Conservation (phyloP, 2,113 vertebrate genomes). For the Ammodytes dubius region DNA sequence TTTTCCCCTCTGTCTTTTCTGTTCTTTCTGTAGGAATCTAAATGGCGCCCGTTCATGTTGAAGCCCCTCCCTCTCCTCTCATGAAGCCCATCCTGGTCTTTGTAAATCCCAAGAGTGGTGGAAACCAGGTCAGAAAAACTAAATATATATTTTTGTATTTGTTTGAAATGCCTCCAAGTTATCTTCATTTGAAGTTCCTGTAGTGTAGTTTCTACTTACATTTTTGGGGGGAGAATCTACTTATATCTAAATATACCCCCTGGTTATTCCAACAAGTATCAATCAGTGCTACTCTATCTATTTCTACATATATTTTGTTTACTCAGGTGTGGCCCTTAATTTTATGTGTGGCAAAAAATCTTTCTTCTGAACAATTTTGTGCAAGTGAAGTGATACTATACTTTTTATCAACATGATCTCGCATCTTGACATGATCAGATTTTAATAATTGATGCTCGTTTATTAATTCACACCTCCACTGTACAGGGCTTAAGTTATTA, state of each 20-base stretch:
- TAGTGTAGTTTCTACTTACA: neutral
- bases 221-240: neutral
- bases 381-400: neutral
- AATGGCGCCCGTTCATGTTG: slow-evolving; percentile 96
- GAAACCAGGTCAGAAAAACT: slow-evolving; percentile 91
- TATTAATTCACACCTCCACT: neutral
- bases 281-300: neutral
- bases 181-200: neutral
- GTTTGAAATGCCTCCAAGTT: neutral
- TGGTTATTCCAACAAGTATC: neutral
- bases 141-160: neutral
- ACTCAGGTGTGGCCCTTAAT: neutral
- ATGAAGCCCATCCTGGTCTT: slow-evolving; percentile 99
- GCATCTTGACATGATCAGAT: neutral
- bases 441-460: neutral
- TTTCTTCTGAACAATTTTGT: neutral
- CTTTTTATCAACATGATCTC: too few species aligned
- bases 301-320: neutral
- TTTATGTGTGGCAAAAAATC: neutral
- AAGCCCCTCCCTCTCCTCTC: slow-evolving; percentile 95
- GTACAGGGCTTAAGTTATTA: neutral
- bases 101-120: slow-evolving; percentile 98
- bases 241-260: neutral
- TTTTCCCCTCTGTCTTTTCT: too few species aligned
- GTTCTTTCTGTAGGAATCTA: slow-evolving; percentile 89